These are phyloP conservation scores for Orientallactaga bullata DNA, from an alignment of 2,113 vertebrate genomes.

Conservation along the genomic window DNA sequence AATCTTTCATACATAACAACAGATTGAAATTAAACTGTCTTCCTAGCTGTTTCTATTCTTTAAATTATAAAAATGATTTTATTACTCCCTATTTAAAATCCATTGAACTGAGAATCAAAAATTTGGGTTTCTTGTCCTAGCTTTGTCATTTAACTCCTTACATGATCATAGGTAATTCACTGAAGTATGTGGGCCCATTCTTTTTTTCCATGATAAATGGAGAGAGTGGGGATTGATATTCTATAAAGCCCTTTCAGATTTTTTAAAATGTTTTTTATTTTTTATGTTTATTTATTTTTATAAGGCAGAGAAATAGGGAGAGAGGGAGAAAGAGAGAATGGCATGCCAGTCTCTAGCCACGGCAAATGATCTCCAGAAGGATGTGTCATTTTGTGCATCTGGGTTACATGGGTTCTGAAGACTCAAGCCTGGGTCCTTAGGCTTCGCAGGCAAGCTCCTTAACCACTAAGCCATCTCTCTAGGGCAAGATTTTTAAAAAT, in stretches of 20 bases:
- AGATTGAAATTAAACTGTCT: conserved; percentile 68
- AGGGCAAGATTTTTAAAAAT: too few relatives aligned
- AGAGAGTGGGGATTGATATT: not conserved
- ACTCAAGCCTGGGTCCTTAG: too few relatives aligned
- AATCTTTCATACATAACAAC: conserved; percentile 61
- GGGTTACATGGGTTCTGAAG: not conserved
- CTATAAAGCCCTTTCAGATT: not conserved
- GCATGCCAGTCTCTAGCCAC: too few relatives aligned
- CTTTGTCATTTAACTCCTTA: conserved; percentile 19
- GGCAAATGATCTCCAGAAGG: too few relatives aligned
- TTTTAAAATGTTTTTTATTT: too few relatives aligned
- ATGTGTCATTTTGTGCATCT: too few relatives aligned
- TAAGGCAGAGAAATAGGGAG: not conserved
- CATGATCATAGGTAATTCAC: not conserved
- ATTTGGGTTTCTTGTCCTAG: conserved; percentile 19
- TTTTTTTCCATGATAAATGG: conserved; percentile 37
- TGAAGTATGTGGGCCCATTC: conserved; percentile 8
- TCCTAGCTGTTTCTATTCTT: conserved; percentile 60
- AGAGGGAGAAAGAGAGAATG: too few relatives aligned
- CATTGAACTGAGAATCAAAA: conserved; percentile 41
- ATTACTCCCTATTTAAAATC: conserved; percentile 49
- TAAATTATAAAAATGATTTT: conserved; percentile 62
- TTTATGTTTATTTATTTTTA: not conserved
- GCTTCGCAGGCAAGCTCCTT: too few relatives aligned
- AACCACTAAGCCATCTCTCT: too few relatives aligned